Evolutionary conservation across 1,140 invertebrate species (phyloP), one percentile per base, ranked within the genome.

Genomic region (Meloidogyne chitwoodi): DNA sequence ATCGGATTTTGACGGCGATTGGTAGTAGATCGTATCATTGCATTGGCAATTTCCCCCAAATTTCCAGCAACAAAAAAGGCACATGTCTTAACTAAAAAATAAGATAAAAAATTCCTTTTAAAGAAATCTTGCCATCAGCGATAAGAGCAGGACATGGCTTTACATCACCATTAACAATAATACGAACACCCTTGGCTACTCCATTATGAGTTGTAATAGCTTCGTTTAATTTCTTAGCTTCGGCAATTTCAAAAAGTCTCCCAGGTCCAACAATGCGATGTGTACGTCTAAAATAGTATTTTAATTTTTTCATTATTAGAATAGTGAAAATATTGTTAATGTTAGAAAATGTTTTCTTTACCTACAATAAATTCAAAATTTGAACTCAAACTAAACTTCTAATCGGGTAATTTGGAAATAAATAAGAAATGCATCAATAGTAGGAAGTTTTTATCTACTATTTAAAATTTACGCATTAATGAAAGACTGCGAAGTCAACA

Each of bases 81-180:
- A n/a, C 72, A 77, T 2, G 62, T 77, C 31, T 77, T 77, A 22
- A 77, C 76, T 77, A 76, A 26, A 73, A 72, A 61, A 48, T 27
- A 19, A 16, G 12, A 38, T 73, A 27, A 31, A 8, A 14, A 31
- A 22, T 62, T 16, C n/a, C n/a, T n/a, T n/a, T 4, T 26, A 24
- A 63, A 56, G 8, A 11, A 63, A 64, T 12, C 19, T 29, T 74
- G 78, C 76, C 75, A 44, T 77, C 76, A 2, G 69, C 48, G n/a
- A 77, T 76, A 1, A 77, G 31, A 19, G 76, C 76, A 19, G 76
- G 71, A 16, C 41, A 34, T 31, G 76, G 76, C 2, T 76, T 74
- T 2, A 62, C 76, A 38, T 73, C 56, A 10, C 41, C 56, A 41
- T 77, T 76, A 22, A 62, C 72, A 16, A 77, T 77, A 3, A 77